Evolutionary conservation across 2,113 vertebrate species (phyloP).

Genomic region (Cromileptes altivelis): DNA sequence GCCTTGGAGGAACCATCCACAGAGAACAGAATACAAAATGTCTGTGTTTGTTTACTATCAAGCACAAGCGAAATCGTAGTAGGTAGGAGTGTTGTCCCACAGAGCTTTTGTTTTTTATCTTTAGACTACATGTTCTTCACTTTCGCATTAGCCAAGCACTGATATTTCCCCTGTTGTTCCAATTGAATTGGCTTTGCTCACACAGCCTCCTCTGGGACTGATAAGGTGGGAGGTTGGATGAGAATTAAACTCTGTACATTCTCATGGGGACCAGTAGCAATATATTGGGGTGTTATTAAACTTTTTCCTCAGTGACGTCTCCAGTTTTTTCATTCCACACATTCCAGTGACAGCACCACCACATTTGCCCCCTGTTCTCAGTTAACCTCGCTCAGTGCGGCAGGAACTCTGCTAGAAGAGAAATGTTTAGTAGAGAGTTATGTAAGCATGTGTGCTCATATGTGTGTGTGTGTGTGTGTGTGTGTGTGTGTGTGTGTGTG

Average conservation of each 20-base stretch:
- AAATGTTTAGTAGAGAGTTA: slow-evolving; percentile 44
- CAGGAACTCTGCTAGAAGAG: slow-evolving; percentile 5
- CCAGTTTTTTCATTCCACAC: slow-evolving; percentile 17
- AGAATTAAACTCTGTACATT: slow-evolving; percentile 36
- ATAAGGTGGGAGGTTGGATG: slow-evolving; percentile 37
- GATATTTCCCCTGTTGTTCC: slow-evolving; percentile 48
- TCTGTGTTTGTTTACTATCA: background rate
- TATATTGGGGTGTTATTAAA: slow-evolving; percentile 5
- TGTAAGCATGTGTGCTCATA: slow-evolving; percentile 22
- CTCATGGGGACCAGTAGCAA: slow-evolving; percentile 29
- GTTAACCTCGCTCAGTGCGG: slow-evolving; percentile 18
- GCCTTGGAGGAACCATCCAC: background rate
- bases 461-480: slow-evolving; percentile 32
- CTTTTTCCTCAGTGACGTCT: slow-evolving; percentile 7
- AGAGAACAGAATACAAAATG: background rate
- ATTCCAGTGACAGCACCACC: background rate
- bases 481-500: slow-evolving; percentile 12
- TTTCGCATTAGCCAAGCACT: background rate
- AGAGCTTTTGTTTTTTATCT: slow-evolving; percentile 5
- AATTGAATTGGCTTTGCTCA: slow-evolving; percentile 39
- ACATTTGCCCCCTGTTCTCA: slow-evolving; percentile 19
- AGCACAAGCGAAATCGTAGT: background rate
- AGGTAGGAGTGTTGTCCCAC: background rate
- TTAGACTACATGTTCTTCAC: background rate
- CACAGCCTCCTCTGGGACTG: slow-evolving; percentile 27